phyloP scores from a whole-genome alignment of 2,113 vertebrate genomes.

The Fregetta grallaria region DNA sequence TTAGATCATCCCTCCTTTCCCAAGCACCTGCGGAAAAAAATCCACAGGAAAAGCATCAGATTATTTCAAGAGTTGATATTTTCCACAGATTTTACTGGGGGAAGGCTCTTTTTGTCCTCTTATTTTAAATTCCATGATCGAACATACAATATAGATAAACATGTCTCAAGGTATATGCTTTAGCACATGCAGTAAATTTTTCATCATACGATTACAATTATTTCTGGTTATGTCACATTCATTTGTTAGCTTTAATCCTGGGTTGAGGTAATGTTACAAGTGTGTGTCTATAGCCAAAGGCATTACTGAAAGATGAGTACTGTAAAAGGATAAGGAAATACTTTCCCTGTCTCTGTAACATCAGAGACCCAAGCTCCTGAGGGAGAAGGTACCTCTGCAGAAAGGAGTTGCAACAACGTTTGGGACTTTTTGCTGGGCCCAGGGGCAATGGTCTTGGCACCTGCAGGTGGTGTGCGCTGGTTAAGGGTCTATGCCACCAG shows the following conservation, averaged over 20 bases:
- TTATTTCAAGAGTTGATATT: background rate
- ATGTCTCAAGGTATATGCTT: background rate
- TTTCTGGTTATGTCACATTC: background rate
- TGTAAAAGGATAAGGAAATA: background rate
- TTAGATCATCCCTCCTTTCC: background rate
- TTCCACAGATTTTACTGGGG: background rate
- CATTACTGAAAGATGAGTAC: background rate
- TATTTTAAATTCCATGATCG: background rate
- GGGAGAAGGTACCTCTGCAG: background rate
- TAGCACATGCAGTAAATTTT: background rate
- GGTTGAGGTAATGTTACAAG: background rate
- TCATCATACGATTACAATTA: background rate
- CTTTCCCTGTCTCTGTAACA: background rate
- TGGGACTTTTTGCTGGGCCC: background rate
- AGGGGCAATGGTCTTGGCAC: background rate
- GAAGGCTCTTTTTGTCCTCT: background rate
- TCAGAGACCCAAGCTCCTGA: background rate
- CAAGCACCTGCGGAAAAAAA: background rate
- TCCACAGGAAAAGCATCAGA: background rate
- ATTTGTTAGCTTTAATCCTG: background rate
- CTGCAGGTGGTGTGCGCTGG: rapidly evolving
- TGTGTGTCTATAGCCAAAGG: background rate
- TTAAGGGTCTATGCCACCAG: background rate
- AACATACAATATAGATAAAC: background rate
- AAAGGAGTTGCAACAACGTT: background rate